Evolutionary conservation across 2,113 vertebrate genomes (phyloP), one percentile per base, ranked within the genome.

Genomic region (Prietella phreatophila): DNA sequence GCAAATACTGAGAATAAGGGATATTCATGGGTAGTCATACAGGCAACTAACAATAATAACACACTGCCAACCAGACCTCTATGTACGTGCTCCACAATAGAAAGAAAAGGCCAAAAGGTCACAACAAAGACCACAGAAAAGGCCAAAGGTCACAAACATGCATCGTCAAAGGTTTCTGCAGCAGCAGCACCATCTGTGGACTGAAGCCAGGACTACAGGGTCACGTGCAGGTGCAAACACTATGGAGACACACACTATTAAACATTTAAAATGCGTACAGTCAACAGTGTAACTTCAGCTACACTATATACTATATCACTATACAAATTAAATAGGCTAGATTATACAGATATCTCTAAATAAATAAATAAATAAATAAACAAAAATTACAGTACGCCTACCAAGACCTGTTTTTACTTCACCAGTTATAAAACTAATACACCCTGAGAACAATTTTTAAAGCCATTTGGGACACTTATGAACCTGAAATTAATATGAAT

Each of bases 141-240:
- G n/a, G 79, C 50, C 86, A 90, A 86, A 86, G 86, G 86, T 83
- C 86, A 86, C 22, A 81, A 19, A 22, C 30, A 36, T 14, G n/a
- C 47, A 63, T 53, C 55, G 50, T 42, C 9, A 36, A 27, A 36
- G 22, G 65, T 86, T 85, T 65, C 58, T 89, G 79, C 76, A 82
- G 71, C 67, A 56, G 42, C 85, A 90, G 87, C 61, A 53, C 84
- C 87, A 88, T 90, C 87, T 87, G 69, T 84, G 80, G 89, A 76
- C 53, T 13, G 27, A 56, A 22, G 25, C 25, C 50, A 85, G 53
- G 50, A 76, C 53, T 81, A 81, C 79, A 81, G 55, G 15, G 53
- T 33, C 36, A 33, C 53, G 36, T 36, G 30, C 79, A 22, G n/a
- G 19, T 58, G 17, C 79, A 36, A 55, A 30, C 13, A 20, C 14